phyloP scores from a whole-genome alignment of 2,797 vertebrate species.

The Hippopotamyrus pictus region DNA sequence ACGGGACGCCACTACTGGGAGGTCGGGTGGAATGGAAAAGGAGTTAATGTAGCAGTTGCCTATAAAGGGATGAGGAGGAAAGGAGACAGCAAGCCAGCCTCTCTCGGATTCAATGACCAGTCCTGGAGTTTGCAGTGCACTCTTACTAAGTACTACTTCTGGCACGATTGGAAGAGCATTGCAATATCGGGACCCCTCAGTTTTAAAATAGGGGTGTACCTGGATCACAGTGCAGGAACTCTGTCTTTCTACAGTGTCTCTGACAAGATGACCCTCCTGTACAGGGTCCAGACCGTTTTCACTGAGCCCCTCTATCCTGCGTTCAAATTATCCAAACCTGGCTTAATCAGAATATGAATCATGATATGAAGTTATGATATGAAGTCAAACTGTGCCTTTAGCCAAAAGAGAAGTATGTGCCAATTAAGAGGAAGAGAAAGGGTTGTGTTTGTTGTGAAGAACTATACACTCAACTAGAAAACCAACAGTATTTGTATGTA shows the following conservation, averaged over 20 bases:
- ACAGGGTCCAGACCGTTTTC: constrained; percentile 31
- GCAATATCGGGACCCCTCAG: not conserved
- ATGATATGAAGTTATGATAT: not conserved
- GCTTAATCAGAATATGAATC: not conserved
- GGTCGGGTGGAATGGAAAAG: not conserved
- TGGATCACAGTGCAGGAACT: not conserved
- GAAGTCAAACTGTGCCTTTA: not conserved
- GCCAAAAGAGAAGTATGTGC: not conserved
- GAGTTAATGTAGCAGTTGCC: constrained; percentile 9
- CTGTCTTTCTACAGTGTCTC: constrained; percentile 30
- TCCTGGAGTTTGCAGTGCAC: constrained; percentile 36
- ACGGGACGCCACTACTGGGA: constrained; percentile 24
- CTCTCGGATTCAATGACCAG: constrained; percentile 30
- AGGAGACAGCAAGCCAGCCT: not conserved
- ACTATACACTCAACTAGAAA: not conserved
- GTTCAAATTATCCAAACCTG: constrained; percentile 22
- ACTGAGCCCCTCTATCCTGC: constrained; percentile 38
- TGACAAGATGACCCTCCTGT: constrained; percentile 23
- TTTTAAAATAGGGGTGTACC: not conserved
- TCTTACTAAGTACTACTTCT: not conserved
- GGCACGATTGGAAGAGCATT: not conserved
- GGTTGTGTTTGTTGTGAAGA: not conserved
- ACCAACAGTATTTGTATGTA: not conserved
- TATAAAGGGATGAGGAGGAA: constrained; percentile 24
- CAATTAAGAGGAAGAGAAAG: not conserved